phyloP scores from a whole-genome alignment of 92 coral and sea anemone genomes.

The Zoanthus sansibaricus region DNA sequence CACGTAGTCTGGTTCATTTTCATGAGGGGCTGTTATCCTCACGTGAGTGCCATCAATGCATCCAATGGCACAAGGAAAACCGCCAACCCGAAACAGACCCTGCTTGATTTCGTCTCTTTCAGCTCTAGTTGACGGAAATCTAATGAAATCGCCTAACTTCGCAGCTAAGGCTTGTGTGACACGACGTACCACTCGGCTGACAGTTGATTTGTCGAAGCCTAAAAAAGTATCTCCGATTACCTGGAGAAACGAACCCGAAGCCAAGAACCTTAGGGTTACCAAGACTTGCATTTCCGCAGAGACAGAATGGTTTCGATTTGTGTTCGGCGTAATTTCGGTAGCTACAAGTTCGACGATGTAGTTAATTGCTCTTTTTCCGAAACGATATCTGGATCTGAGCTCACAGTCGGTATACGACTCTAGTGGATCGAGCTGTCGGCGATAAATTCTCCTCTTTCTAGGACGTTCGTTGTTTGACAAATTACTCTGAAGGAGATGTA shows the following conservation, averaged over 20 bases:
- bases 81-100: background rate
- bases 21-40: background rate
- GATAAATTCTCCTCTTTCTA: too few species aligned
- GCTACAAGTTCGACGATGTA: constrained; percentile 23
- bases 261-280: constrained; percentile 1
- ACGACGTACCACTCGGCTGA: constrained; percentile 61
- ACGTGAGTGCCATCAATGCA: background rate
- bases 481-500: too few species aligned
- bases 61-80: background rate
- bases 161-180: constrained; percentile 47
- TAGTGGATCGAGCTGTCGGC: too few species aligned
- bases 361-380: background rate
- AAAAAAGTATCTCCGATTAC: constrained; percentile 51
- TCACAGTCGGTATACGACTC: too few species aligned
- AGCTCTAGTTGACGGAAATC: constrained; percentile 49
- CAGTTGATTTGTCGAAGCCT: constrained; percentile 46
- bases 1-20: background rate
- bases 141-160: constrained; percentile 41
- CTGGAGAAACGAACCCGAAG: constrained; percentile 1
- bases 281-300: constrained; percentile 44
- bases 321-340: constrained; percentile 23
- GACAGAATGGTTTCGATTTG: constrained; percentile 26
- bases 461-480: too few species aligned
- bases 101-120: constrained; percentile 1
- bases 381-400: too few species aligned